Evolutionary conservation across 2,113 vertebrate genomes (phyloP).

Genomic region (Mustelus asterias): DNA sequence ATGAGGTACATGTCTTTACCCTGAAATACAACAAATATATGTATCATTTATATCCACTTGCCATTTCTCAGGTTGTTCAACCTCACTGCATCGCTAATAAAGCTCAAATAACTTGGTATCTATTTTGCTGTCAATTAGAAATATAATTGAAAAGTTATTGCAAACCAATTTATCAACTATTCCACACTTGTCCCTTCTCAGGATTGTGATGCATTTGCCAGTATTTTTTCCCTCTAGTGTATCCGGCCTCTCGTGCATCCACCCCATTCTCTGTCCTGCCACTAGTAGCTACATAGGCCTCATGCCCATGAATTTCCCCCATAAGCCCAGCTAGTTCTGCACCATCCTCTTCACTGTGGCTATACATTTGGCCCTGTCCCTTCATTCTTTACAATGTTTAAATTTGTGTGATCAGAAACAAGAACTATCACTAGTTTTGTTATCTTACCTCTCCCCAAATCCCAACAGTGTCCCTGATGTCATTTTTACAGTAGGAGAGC

Average conservation of each 20-base stretch:
- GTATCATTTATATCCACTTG: neutral
- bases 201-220: neutral
- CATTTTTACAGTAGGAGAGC: slow-evolving; percentile 94
- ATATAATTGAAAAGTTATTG: neutral
- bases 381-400: neutral
- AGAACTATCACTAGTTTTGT: neutral
- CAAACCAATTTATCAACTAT: neutral
- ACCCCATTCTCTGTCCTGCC: neutral
- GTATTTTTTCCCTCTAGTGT: neutral
- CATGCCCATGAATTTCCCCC: neutral
- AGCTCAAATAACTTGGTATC: neutral
- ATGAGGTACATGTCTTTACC: slow-evolving; percentile 91
- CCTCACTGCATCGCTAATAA: neutral
- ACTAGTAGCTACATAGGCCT: neutral
- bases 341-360: neutral
- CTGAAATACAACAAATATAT: slow-evolving; percentile 52
- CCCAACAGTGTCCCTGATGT: slow-evolving; percentile 87
- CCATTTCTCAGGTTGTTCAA: slow-evolving; percentile 8
- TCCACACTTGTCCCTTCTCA: neutral
- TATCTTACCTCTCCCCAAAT: slow-evolving; percentile 88
- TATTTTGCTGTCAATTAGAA: neutral
- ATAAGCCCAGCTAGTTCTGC: too few relatives aligned
- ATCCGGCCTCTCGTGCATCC: neutral
- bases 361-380: neutral
- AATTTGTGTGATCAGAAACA: neutral